Conservation (phyloP, 2,888 invertebrate genomes). For the Aphodius sticticus region DNA sequence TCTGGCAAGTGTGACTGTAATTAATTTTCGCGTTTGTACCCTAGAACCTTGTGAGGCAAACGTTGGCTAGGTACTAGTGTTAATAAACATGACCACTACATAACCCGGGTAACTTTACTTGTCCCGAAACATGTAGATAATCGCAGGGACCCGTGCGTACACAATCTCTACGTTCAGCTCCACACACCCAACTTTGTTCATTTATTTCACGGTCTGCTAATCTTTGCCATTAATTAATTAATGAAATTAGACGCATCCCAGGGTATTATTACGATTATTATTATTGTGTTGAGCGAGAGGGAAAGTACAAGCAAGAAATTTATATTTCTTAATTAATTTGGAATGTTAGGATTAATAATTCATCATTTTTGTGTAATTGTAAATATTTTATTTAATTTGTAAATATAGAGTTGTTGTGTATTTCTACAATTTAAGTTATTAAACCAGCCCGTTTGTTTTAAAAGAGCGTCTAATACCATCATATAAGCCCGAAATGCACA, state of each 20-base stretch:
- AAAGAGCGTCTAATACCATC: too few species aligned
- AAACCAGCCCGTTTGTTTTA: too few species aligned
- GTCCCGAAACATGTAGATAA: background rate
- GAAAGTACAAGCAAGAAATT: too few species aligned
- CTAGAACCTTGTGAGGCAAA: background rate
- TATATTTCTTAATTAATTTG: too few species aligned
- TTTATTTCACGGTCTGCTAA: background rate
- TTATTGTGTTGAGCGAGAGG: background rate
- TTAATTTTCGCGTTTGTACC: background rate
- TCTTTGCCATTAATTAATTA: background rate
- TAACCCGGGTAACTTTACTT: background rate
- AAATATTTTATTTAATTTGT: too few species aligned
- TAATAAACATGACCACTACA: slow-evolving; percentile 4
- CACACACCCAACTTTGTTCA: background rate
- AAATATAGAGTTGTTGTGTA: too few species aligned
- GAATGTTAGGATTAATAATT: too few species aligned
- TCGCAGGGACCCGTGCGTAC: background rate
- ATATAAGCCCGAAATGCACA: too few species aligned
- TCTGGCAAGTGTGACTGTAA: background rate
- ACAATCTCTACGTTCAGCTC: background rate
- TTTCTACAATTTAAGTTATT: too few species aligned
- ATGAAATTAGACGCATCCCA: background rate
- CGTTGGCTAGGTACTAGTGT: background rate
- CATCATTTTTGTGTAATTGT: too few species aligned
- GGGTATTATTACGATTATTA: background rate